Evolutionary conservation across 2,797 vertebrate genomes (phyloP), one percentile per base, ranked within the genome.

Genomic region (Rhinichthys osculus): DNA sequence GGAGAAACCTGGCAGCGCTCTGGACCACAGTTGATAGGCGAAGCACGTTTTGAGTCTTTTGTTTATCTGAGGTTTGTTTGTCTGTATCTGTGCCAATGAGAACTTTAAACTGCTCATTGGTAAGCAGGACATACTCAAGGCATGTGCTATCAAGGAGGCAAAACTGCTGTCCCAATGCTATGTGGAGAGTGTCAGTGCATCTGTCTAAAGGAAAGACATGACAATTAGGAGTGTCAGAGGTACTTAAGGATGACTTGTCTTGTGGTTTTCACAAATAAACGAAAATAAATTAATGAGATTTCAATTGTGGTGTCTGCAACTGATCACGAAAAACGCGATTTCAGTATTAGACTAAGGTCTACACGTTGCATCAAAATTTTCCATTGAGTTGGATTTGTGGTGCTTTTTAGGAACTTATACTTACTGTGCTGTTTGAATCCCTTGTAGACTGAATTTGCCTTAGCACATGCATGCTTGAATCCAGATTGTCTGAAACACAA

Each of bases 1-100:
- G 79, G 71, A 71, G 84, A 72, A 85, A 77, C 57, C 87, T 85
- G 80, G 21, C 82, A 85, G 74, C 19, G 13, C 21, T 70, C 44
- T 40, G 44, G 81, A 78, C 40, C 59, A 16, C 40, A 33, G 52
- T 73, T 88, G 89, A 89, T 83, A 87, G 84, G 76, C 69, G 33
- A 69, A 80, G 78, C 87, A 88, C 54, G 35, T 82, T 59, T 69
- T 50, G 69, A 69, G 52, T 85, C 42, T 69, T 44, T 64, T 81
- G 40, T 77, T 88, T 86, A 85, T 88, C 85, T 74, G 79, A 42
- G 42, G 33, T 89, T 73, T 84, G 84, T 33, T 76, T 67, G 47
- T 50, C 64, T 74, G 62, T 70, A 78, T 47, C 67, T 35, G 50
- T 76, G 87, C 87, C 85, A 88, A 62, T 57, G 74, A 44, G 64